These are phyloP conservation scores for Acrocephalus kingi DNA, from an alignment of 2,113 vertebrate species.

Conservation along the genomic window DNA sequence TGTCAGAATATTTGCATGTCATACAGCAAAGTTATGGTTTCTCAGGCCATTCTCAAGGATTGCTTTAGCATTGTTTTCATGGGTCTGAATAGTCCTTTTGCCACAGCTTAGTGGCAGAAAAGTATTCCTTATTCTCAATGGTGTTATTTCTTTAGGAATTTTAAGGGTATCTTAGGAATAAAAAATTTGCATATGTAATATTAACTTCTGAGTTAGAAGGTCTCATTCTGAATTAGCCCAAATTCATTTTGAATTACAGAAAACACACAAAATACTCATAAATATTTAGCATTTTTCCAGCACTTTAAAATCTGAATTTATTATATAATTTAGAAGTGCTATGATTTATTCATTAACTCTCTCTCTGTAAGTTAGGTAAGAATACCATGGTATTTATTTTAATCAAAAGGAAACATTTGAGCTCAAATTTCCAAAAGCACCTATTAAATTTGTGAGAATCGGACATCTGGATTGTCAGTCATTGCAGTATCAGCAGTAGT, in stretches of 20 bases:
- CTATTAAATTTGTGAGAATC: not conserved
- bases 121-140: not conserved
- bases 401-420: not conserved
- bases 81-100: not conserved
- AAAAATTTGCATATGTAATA: not conserved
- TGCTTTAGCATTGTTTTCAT: not conserved
- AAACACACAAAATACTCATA: not conserved
- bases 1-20: not conserved
- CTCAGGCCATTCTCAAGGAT: not conserved
- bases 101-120: not conserved
- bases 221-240: not conserved
- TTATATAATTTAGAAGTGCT: not conserved
- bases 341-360: not conserved
- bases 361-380: not conserved
- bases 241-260: not conserved
- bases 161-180: not conserved
- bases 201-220: not conserved
- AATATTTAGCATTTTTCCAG: not conserved
- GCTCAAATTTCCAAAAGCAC: not conserved
- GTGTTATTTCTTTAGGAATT: not conserved
- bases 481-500: not conserved
- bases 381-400: not conserved
- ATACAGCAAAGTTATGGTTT: not conserved
- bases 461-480: not conserved
- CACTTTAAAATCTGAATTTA: not conserved